A percentile compares a stretch with the other conserved stretches of the same genome.
Conservation (phyloP, 2,888 invertebrate species). For the Parascotia fuliginaria region DNA sequence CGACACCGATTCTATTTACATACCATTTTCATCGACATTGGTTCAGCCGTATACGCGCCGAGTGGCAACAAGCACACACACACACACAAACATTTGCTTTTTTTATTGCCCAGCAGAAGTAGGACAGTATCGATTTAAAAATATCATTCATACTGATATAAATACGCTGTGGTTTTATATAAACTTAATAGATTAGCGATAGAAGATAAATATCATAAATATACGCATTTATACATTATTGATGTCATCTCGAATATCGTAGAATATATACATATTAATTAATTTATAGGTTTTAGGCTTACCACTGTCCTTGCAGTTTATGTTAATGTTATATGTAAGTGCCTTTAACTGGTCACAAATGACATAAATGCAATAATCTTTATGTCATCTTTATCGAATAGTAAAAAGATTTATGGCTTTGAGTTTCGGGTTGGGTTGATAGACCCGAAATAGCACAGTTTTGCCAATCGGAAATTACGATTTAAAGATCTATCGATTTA, state of each 20-base stretch:
- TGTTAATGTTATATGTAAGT: conserved; percentile 13
- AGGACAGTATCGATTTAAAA: too few species aligned
- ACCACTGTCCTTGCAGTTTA: conserved; percentile 25
- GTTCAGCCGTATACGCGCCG: too few species aligned
- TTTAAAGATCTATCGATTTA: too few species aligned
- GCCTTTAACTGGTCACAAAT: not conserved
- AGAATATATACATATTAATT: conserved; percentile 20
- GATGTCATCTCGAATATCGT: conserved; percentile 16
- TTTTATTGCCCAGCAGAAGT: too few species aligned
- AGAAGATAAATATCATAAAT: conserved; percentile 26
- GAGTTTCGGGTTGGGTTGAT: not conserved
- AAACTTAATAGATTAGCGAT: not conserved
- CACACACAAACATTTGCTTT: too few species aligned
- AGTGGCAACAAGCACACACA: too few species aligned
- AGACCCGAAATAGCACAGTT: too few species aligned
- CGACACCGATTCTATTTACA: too few species aligned
- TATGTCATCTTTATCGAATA: not conserved
- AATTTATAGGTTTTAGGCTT: conserved; percentile 29
- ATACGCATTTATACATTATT: conserved; percentile 37
- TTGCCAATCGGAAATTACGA: too few species aligned
- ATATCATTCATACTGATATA: too few species aligned
- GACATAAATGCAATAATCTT: not conserved
- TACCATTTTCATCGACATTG: too few species aligned
- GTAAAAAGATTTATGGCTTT: not conserved
- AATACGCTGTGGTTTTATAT: not conserved